These are phyloP conservation scores for Passer montanus DNA, from an alignment of 2,113 vertebrate species.

Conservation along the genomic window DNA sequence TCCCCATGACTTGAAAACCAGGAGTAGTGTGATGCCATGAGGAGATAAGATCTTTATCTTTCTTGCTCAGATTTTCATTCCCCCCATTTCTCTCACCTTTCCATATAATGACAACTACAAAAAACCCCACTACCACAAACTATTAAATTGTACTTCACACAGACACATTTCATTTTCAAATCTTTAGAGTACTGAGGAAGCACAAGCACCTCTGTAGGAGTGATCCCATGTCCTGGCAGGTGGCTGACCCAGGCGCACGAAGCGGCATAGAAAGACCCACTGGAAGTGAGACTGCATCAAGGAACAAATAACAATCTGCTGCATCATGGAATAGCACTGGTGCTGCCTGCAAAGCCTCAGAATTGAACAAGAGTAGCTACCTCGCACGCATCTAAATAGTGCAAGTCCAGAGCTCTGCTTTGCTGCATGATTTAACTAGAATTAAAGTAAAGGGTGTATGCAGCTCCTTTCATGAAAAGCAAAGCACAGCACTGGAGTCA, in stretches of 20 bases:
- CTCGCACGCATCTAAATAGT: neutral
- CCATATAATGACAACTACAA: neutral
- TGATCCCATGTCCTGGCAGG: neutral
- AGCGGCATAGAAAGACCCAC: neutral
- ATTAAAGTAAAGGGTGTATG: neutral
- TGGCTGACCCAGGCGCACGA: neutral
- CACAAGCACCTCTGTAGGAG: neutral
- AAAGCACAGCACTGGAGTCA: neutral
- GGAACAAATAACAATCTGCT: neutral
- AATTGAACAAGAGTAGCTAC: neutral
- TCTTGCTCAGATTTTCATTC: neutral
- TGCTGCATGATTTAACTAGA: neutral
- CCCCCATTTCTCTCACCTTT: neutral
- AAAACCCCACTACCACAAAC: neutral
- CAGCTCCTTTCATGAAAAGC: neutral
- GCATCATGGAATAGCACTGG: rapidly evolving
- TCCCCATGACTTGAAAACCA: neutral
- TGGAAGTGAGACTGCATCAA: neutral
- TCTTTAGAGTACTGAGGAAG: neutral
- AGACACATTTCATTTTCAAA: neutral
- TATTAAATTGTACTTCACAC: neutral
- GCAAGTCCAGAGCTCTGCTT: neutral
- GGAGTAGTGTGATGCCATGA: neutral
- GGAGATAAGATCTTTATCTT: neutral
- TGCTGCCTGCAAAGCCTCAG: neutral